Percentiles rank a stretch among this genome's conserved stretches.
Evolutionary conservation across 2,888 invertebrate genomes (phyloP).

Genomic region (Drosophila atroscutellata): DNA sequence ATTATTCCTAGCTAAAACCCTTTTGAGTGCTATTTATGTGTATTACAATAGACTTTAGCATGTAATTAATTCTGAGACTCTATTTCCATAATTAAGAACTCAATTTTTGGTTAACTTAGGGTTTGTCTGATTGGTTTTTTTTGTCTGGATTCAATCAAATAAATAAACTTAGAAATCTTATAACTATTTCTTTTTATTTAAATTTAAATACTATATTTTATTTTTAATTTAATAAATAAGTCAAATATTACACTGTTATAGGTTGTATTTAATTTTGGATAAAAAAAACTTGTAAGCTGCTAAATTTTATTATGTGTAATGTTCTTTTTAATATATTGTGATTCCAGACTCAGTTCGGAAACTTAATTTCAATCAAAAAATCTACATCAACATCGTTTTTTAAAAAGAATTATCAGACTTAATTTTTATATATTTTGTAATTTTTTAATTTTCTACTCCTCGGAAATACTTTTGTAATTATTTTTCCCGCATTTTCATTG

Average conservation of each 20-base stretch:
- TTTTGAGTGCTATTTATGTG: background rate
- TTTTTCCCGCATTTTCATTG: background rate
- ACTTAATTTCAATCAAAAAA: background rate
- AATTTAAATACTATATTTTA: background rate
- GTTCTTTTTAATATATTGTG: background rate
- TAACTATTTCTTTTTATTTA: background rate
- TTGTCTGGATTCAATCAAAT: too few species aligned
- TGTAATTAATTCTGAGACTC: background rate
- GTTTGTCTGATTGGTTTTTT: background rate
- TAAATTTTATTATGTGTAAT: background rate
- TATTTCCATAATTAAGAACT: background rate
- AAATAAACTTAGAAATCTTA: background rate
- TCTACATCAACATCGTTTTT: background rate
- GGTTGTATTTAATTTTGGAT: background rate
- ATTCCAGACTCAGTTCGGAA: background rate
- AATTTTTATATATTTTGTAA: too few species aligned
- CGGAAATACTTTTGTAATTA: background rate
- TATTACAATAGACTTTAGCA: background rate
- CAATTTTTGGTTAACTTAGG: background rate
- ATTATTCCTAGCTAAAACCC: background rate
- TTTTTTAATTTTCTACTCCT: background rate
- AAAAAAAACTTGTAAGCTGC: too few species aligned
- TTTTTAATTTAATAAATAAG: background rate
- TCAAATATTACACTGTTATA: background rate
- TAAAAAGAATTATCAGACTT: background rate